Evolutionary conservation across 2,888 invertebrate species (phyloP), one percentile per base, ranked within the genome.

Genomic region (Lepidocyrtoides sp.): DNA sequence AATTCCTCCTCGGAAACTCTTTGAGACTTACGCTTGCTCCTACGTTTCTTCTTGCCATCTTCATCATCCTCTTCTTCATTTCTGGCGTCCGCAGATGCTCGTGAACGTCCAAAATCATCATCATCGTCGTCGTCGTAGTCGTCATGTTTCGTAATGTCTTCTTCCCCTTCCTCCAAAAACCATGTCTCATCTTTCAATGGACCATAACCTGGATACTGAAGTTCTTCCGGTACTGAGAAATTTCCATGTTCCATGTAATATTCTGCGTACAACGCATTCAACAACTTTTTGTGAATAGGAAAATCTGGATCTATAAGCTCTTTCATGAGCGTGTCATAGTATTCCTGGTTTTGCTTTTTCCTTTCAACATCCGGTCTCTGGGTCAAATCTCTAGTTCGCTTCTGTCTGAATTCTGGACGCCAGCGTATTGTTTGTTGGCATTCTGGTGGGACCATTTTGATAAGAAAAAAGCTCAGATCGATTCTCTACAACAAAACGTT

Each of bases 341-440:
- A 66, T 48, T 57, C 72, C 36, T 66, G 83, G 60, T 87, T 77
- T 29, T 36, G 17, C 81, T 75, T 51, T 14, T 48, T 23, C 57
- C 48, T 60, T n/a, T 57, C 63, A 10, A 41, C 72, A 12, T 85
- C 79, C 1, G 36, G 63, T 60, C 54, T 29, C n/a, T 44, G 14
- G 14, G 66, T 79, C n/a, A 82, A 17, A 17, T 85, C 66, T n/a
- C 60, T 69, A n/a, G 29, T 12, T 7, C 85, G 72, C 17, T 87
- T 86, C 32, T 89, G 81, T 0, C 63, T 26, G 8, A 60, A 23
- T 8, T 92, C 91, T 5, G 81, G 54, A n/a, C 60, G 20, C 89
- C 89, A 89, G 51, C 36, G 86, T 32, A 92, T 92, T 0, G 91
- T 87, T 41, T 92, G 91, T 86, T 92, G 92, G 23, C 89, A 88